Evolutionary conservation across 2,888 invertebrate species (phyloP), one percentile per base, ranked within the genome.

Genomic region (Priocnemis perturbator): DNA sequence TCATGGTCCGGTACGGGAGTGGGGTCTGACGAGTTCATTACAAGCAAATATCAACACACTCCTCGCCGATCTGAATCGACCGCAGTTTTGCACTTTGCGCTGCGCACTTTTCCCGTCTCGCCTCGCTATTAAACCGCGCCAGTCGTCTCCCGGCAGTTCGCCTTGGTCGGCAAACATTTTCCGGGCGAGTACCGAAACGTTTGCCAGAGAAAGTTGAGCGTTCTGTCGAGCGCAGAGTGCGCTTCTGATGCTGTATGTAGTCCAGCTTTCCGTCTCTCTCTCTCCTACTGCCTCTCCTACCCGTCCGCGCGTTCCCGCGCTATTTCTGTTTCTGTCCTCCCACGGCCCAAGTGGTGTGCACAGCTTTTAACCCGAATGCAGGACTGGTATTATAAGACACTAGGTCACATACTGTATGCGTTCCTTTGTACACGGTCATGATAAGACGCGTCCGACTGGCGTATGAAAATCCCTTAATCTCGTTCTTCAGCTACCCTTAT

Each of bases 351-450:
- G 74, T 73, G 66, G 73, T 77, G 74, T 76, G 67, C 77, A 74
- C 71, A 76, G 80, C 79, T 81, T 83, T 83, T 79, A 79, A 80
- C 81, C 77, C 74, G 74, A 74, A 81, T 82, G 77, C 72, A 66
- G 67, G 60, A 57, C 64, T 66, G 64, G 69, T 61, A 60, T 65
- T 64, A 57, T 65, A 65, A 70, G 72, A 68, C 64, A 60, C n/a
- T 45, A 57, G 60, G 58, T 73, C 62, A 48, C 68, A 56, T 57
- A 52, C 63, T 61, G 56, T 20, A 45, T 53, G 30, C 19, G 20
- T 26, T 53, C 37, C 53, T 56, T 55, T 37, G 37, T 37, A 37
- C 20, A 14, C 44, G 48, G 21, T 11, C 64, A 9, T 19, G 30
- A n/a, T 21, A 50, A 17, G 44, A 21, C 45, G 9, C 58, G 23